Evolutionary conservation across 1,140 invertebrate species (phyloP), one percentile per base, ranked within the genome.

Genomic region (Tetramorium simillimum): DNA sequence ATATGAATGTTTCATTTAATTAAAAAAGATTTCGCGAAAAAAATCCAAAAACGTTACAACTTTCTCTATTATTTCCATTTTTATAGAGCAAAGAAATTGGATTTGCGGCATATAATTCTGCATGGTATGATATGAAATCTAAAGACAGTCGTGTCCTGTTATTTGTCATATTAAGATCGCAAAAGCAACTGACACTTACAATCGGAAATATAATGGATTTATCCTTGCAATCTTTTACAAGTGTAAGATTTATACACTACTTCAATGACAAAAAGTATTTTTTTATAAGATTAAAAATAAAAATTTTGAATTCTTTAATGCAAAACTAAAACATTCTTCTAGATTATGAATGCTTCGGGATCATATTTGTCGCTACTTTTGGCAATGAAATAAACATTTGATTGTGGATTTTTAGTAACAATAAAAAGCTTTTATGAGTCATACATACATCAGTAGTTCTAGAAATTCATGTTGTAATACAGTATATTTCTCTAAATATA

Each of bases 281-380:
- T 16, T 43, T 58, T 16, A 18, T n/a, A 65, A 2, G 40, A 21
- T 56, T 40, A 51, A 56, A 21, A 77, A 43, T 18, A 37, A 33
- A 53, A 37, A 63, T 12, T 43, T 60, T 60, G 18, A 46, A 10
- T 24, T 70, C 0, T 43, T 3, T 40, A 43, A 72, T 72, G 21
- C 12, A 46, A 60, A 21, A 14, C 16, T 12, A 37, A 1, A 69
- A 46, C 16, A 49, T 62, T 60, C 10, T 80, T 90, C 18, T 85
- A 89, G 89, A 90, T 90, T 33, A 65, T 90, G 53, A 90, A 89
- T 81, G 63, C 86, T 14, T 90, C 89, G 6, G 89, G 73, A 49
- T 90, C 89, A 12, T 90, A 89, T 53, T 33, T 89, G 7, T 89
- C 89, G 43, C 24, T 90, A 7, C 53, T 90, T 16, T 28, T 85